Conservation (phyloP, 2,113 vertebrate genomes). For the Pachycephala philippinensis region DNA sequence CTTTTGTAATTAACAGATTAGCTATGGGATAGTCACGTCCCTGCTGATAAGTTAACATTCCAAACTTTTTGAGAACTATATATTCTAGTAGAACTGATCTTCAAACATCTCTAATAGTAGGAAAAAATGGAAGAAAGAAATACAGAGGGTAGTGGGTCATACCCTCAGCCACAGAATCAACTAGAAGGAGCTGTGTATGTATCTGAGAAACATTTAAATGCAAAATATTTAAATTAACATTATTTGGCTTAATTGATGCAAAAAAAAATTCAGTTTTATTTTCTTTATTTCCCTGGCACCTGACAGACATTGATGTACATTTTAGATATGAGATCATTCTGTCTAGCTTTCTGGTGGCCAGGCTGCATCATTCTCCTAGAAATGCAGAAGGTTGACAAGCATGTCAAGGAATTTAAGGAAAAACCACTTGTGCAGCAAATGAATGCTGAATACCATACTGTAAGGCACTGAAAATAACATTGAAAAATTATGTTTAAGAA, state of each 20-base stretch:
- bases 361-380: background rate
- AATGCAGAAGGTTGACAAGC: background rate
- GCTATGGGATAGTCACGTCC: background rate
- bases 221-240: background rate
- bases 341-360: background rate
- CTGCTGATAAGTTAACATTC: background rate
- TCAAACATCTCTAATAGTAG: background rate
- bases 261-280: background rate
- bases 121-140: background rate
- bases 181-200: background rate
- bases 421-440: background rate
- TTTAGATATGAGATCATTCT: background rate
- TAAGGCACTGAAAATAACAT: background rate
- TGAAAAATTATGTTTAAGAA: background rate
- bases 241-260: fast-evolving
- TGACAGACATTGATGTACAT: background rate
- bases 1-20: background rate
- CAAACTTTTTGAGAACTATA: background rate
- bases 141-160: background rate
- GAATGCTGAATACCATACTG: background rate
- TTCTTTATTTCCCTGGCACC: background rate
- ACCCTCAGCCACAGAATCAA: background rate
- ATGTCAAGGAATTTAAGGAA: background rate
- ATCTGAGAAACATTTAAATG: background rate
- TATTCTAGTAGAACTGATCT: background rate